These are phyloP conservation scores for Epizoanthus ramosus DNA, from an alignment of 92 coral and sea anemone species.

Conservation along the genomic window DNA sequence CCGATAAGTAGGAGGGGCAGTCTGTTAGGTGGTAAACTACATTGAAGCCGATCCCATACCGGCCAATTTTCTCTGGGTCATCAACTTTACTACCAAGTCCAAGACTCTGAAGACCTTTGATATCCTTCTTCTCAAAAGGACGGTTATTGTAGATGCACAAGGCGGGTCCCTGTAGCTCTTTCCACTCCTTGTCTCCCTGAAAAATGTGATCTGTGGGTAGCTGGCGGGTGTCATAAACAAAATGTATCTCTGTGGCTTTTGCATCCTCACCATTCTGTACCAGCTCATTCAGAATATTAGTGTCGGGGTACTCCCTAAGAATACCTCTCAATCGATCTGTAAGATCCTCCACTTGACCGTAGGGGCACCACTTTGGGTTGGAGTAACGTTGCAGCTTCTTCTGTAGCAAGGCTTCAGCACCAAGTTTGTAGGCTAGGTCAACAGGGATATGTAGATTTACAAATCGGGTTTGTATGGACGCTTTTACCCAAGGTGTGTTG, in stretches of 20 bases:
- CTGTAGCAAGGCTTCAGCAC: constrained; percentile 27
- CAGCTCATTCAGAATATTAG: constrained; percentile 33
- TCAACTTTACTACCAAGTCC: constrained; percentile 41
- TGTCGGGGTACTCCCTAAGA: constrained; percentile 33
- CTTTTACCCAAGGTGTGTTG: constrained; percentile 13
- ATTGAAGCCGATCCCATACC: constrained; percentile 51
- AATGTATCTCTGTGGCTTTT: constrained; percentile 38
- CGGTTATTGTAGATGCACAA: constrained; percentile 48
- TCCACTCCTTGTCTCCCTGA: background rate
- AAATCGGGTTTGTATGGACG: background rate
- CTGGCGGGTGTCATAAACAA: constrained; percentile 31
- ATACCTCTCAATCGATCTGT: constrained; percentile 36
- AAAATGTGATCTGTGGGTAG: constrained; percentile 16
- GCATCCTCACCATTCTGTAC: constrained; percentile 50
- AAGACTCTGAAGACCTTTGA: constrained; percentile 43
- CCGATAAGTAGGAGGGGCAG: constrained; percentile 44
- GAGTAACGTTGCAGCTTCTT: constrained; percentile 15
- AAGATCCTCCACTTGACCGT: constrained; percentile 34
- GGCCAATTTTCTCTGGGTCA: constrained; percentile 33
- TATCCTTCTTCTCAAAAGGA: constrained; percentile 25
- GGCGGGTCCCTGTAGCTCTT: constrained; percentile 51
- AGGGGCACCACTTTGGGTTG: constrained; percentile 15
- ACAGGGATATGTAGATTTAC: constrained; percentile 40
- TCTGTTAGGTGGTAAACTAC: constrained; percentile 49
- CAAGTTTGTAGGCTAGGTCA: constrained; percentile 26